Evolutionary conservation across 35 echinoderm and acorn worm species (phyloP).

Genomic region (Lytechinus variegatus): DNA sequence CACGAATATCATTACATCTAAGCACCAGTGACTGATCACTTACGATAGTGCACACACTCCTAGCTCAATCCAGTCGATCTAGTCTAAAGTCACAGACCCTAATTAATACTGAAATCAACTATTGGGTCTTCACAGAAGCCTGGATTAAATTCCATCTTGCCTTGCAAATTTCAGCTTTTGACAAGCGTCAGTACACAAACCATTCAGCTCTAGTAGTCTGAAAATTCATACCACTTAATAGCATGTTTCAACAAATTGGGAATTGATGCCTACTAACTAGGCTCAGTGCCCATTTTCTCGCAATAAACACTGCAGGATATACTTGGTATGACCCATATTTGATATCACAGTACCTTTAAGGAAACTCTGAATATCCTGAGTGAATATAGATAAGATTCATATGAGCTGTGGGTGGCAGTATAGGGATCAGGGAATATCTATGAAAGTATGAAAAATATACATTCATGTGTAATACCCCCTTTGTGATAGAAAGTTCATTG

Average conservation of each 20-base stretch:
- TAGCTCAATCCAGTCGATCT: not conserved
- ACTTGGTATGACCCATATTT: not conserved
- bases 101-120: too few species aligned
- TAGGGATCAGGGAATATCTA: not conserved
- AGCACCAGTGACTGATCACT: not conserved
- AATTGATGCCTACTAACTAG: too few species aligned
- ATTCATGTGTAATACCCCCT: not conserved
- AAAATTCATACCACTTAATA: too few species aligned
- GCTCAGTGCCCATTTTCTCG: not conserved
- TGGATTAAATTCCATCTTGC: too few species aligned
- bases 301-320: not conserved
- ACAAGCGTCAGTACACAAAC: too few species aligned
- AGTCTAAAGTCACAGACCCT: too few species aligned
- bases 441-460: not conserved
- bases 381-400: not conserved
- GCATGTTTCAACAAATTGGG: too few species aligned
- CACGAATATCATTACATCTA: not conserved
- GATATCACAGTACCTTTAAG: not conserved
- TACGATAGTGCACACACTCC: not conserved
- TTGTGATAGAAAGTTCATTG: not conserved
- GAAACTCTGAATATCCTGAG: not conserved
- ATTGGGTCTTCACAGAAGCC: too few species aligned
- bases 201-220: too few species aligned
- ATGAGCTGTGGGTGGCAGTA: not conserved
- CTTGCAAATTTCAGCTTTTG: too few species aligned